Conservation (phyloP, 2,888 invertebrate genomes). For the Formica aserva region DNA sequence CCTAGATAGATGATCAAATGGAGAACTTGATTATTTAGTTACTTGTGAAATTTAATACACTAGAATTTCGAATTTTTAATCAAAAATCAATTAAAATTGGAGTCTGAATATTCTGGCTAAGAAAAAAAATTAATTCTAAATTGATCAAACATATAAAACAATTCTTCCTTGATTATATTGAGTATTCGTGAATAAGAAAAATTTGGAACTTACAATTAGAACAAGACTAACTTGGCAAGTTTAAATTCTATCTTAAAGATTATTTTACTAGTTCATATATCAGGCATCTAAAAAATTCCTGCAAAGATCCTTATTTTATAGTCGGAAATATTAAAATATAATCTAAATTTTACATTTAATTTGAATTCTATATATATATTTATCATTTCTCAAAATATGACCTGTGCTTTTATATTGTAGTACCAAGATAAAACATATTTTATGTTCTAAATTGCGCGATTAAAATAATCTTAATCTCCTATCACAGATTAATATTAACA, state of each 20-base stretch:
- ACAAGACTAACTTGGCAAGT: neutral
- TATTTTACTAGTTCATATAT: neutral
- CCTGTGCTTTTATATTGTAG: neutral
- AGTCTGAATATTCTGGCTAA: neutral
- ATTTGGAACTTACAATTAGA: neutral
- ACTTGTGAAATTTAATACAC: neutral
- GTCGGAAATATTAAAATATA: neutral
- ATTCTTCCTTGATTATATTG: neutral
- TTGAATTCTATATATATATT: neutral
- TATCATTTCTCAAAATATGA: too few relatives aligned
- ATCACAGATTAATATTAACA: constrained; percentile 2
- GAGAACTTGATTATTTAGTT: neutral
- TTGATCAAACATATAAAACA: neutral
- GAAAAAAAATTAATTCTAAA: neutral
- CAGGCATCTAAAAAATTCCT: neutral
- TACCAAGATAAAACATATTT: neutral
- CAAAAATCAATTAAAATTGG: neutral
- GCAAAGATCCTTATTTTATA: neutral
- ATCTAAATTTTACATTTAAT: constrained; percentile 17
- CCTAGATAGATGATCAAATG: neutral
- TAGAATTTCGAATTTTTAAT: neutral
- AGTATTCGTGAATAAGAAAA: neutral
- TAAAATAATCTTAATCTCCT: neutral
- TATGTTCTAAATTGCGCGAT: neutral
- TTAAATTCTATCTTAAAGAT: neutral